Base-by-base conservation (phyloP, 2,888 invertebrate species). In the Hipparchia semele region DNA sequence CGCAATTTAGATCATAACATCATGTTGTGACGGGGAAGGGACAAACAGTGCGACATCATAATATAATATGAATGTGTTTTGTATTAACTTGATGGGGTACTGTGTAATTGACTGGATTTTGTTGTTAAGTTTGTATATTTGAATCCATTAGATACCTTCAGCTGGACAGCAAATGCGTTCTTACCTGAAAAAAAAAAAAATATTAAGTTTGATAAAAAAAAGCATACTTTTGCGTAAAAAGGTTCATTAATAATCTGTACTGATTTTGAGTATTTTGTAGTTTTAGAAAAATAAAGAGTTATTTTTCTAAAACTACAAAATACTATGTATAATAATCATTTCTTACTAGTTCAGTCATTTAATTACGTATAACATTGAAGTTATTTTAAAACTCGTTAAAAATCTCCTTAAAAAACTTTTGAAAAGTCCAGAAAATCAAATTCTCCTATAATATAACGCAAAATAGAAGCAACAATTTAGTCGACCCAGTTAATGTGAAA, bases 401-500 rank as follows among this genome's bases (percentile, higher is more conserved):
- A 23, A 23, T 23, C 23, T 23, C 23, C 23, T 23, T 23, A 23
- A 23, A 23, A 23, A 23, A 23, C 23, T 23, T 23, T 23, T 23
- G 23, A 23, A 23, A 23, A 23, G 23, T 23, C 23, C 23, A 23
- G 23, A 23, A 23, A 23, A 23, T 23, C 23, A 23, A 23, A 23
- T 23, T 23, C 23, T 23, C 23, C 23, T 23, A 23, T 23, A 23
- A 23, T 23, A 39, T 39, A 5, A 39, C 39, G 13, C n/a, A 56
- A 56, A 56, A 56, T 56, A 56, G 56, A 54, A 54, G n/a, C 61
- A 39, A 45, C 6, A 61, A 13, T 49, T 13, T 64, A 23, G 23
- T 49, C 23, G 10, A 54, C 9, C 68, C 73, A 71, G 56, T 65
- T 56, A 45, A 72, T 76, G 61, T 60, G 70, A 70, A 72, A 74